phyloP scores from a whole-genome alignment of 1,140 invertebrate species.

The Phortica variegata region DNA sequence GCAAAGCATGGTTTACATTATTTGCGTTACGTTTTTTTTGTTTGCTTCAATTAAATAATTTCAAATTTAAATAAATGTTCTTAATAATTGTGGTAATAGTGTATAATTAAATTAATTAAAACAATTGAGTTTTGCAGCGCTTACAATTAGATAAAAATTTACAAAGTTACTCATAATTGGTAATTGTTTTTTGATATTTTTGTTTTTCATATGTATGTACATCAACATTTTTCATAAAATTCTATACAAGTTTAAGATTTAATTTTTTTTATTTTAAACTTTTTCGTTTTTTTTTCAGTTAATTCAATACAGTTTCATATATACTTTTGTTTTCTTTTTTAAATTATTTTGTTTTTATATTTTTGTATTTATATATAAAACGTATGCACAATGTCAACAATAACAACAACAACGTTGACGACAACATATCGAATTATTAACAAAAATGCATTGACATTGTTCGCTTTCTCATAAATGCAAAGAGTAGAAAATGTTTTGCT shows the following conservation, averaged over 20 bases:
- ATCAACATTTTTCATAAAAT: slow-evolving; percentile 22
- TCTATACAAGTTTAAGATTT: slow-evolving; percentile 27
- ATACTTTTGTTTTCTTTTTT: slow-evolving; percentile 23
- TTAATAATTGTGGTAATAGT: slow-evolving; percentile 37
- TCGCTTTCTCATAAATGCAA: too few relatives aligned
- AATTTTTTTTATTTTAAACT: slow-evolving; percentile 16
- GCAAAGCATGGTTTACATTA: too few relatives aligned
- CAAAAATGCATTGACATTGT: too few relatives aligned
- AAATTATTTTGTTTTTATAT: slow-evolving; percentile 6
- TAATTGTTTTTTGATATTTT: too few relatives aligned
- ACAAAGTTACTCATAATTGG: too few relatives aligned
- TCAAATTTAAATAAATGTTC: slow-evolving; percentile 19
- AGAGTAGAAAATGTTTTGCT: too few relatives aligned
- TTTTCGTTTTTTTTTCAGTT: slow-evolving; percentile 13
- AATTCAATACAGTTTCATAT: slow-evolving; percentile 17
- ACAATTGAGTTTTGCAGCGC: slow-evolving; percentile 19
- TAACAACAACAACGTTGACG: slow-evolving; percentile 29
- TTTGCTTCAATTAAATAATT: slow-evolving; percentile 7
- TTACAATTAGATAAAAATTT: slow-evolving; percentile 50
- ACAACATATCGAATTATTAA: too few relatives aligned
- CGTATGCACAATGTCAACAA: slow-evolving; percentile 33
- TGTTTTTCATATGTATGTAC: too few relatives aligned
- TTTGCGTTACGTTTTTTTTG: too few relatives aligned
- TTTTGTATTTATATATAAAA: slow-evolving; percentile 32
- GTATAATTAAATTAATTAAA: slow-evolving; percentile 9